Conservation (phyloP, 2,113 vertebrate species). For the Bubo scandiacus region DNA sequence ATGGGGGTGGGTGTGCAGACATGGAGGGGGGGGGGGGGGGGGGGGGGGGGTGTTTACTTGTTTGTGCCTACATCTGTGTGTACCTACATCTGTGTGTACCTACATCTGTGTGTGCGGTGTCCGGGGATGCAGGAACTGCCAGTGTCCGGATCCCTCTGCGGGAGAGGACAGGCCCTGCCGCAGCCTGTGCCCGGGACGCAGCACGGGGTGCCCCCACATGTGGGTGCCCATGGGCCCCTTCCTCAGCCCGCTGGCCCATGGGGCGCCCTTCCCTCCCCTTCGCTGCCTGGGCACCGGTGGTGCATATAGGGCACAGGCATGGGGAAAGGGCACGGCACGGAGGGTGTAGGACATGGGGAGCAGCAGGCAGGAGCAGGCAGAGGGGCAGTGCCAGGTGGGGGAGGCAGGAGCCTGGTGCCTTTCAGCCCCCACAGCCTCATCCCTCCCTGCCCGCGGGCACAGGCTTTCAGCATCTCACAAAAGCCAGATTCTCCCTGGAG, state of each 20-base stretch:
- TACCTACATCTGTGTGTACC: background rate
- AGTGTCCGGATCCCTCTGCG: rapidly evolving
- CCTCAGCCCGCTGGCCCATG: background rate
- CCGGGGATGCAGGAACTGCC: background rate
- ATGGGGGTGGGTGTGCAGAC: background rate
- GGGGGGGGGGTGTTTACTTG: no score
- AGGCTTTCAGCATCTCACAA: conserved; percentile 8
- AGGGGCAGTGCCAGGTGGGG: background rate
- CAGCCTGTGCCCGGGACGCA: background rate
- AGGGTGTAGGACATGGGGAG: background rate
- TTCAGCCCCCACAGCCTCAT: background rate
- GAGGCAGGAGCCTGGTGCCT: background rate
- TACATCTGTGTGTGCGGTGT: background rate
- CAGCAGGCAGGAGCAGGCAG: background rate
- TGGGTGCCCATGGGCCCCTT: background rate
- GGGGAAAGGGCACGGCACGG: background rate
- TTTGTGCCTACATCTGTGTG: background rate
- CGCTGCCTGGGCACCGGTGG: background rate
- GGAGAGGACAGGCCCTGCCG: background rate
- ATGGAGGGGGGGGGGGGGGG: rapidly evolving
- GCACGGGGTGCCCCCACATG: background rate
- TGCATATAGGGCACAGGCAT: background rate
- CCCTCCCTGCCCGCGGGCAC: background rate
- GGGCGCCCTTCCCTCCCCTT: background rate
- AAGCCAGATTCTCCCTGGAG: conserved; percentile 22